Evolutionary conservation across 2,797 vertebrate species (phyloP).

Genomic region (Poecilia gillii): DNA sequence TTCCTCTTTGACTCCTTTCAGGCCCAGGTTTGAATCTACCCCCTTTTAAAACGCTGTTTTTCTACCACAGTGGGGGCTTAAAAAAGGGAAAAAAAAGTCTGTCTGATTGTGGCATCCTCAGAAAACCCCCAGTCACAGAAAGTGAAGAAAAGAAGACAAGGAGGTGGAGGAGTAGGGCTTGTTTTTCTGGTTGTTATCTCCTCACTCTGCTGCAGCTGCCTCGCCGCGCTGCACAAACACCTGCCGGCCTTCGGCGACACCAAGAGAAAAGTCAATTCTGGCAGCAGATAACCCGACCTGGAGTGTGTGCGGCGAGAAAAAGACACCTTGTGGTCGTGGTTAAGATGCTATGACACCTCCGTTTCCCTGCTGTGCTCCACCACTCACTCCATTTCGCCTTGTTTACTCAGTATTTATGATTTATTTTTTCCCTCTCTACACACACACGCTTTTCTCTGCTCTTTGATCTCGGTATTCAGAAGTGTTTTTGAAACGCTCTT

Average conservation of each 20-base stretch:
- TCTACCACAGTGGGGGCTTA: slow-evolving; percentile 11
- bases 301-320: slow-evolving; percentile 12
- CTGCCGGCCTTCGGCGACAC: slow-evolving; percentile 61
- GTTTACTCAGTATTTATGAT: slow-evolving; percentile 65
- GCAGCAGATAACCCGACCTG: slow-evolving; percentile 44
- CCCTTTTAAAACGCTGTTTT: background rate
- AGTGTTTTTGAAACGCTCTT: slow-evolving; percentile 74
- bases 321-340: slow-evolving; percentile 57
- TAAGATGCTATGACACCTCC: slow-evolving; percentile 58
- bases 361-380: slow-evolving; percentile 36
- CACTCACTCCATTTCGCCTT: slow-evolving; percentile 51
- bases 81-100: slow-evolving; percentile 27
- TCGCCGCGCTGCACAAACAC: slow-evolving; percentile 63
- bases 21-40: background rate
- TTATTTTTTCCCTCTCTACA: slow-evolving; percentile 34
- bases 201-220: slow-evolving; percentile 70
- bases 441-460: slow-evolving; percentile 38
- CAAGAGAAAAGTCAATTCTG: slow-evolving; percentile 53
- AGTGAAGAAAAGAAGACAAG: slow-evolving; percentile 41
- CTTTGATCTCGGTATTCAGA: slow-evolving; percentile 76
- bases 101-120: slow-evolving; percentile 54
- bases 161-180: slow-evolving; percentile 56
- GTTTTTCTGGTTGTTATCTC: slow-evolving; percentile 72
- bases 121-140: slow-evolving; percentile 16
- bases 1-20: background rate